phyloP scores from a whole-genome alignment of 2,113 vertebrate genomes.

The Saguinus midas region DNA sequence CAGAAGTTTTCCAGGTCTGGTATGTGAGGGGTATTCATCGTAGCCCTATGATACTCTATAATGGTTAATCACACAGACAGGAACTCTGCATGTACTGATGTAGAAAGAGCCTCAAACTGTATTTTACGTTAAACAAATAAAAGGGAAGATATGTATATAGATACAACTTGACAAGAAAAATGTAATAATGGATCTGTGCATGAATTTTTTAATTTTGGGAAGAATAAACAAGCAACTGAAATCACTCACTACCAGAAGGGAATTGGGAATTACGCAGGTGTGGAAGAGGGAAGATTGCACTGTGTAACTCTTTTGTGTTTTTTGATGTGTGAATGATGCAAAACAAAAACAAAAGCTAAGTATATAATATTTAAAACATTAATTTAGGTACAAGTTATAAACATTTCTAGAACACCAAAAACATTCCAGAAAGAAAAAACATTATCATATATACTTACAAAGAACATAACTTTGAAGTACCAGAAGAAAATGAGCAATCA shows the following conservation, averaged over 20 bases:
- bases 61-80: background rate
- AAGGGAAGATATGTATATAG: background rate
- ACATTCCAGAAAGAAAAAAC: conserved; percentile 38
- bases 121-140: background rate
- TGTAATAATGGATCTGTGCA: background rate
- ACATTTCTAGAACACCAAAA: conserved; percentile 44
- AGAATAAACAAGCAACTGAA: conserved; percentile 6
- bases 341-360: background rate
- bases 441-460: conserved; percentile 24
- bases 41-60: background rate
- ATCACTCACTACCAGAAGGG: background rate
- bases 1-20: background rate
- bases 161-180: background rate
- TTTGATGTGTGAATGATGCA: background rate
- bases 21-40: background rate
- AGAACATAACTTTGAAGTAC: conserved; percentile 54
- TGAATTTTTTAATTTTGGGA: background rate
- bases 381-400: conserved; percentile 34
- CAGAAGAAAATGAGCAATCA: conserved; percentile 49
- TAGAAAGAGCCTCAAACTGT: background rate
- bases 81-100: background rate
- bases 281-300: background rate
- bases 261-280: background rate
- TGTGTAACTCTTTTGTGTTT: background rate
- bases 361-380: conserved; percentile 49